Conservation (phyloP, 2,888 invertebrate species). For the Pachydiplax longipennis region DNA sequence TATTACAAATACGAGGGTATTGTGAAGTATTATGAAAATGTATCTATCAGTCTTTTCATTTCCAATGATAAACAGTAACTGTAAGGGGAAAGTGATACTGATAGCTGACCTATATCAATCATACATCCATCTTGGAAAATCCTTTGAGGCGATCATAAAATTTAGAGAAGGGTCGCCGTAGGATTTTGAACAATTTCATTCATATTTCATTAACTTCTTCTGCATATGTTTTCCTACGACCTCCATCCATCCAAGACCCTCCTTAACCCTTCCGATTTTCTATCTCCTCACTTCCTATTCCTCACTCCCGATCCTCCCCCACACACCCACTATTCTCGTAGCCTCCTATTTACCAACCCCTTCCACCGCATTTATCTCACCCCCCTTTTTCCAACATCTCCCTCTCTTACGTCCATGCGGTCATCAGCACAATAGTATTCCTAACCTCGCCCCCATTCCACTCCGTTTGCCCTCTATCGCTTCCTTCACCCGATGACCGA, state of each 20-base stretch:
- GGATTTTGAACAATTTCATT: background rate
- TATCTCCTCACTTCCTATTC: background rate
- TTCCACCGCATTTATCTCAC: background rate
- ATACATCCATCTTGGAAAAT: too few relatives aligned
- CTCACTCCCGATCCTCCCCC: background rate
- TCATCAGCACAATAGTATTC: conserved; percentile 13
- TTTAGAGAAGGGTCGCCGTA: too few relatives aligned
- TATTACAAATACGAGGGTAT: too few relatives aligned
- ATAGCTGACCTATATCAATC: too few relatives aligned
- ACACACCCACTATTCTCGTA: background rate
- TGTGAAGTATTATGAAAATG: too few relatives aligned
- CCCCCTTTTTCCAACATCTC: background rate
- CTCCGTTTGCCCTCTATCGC: background rate
- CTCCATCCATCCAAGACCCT: background rate
- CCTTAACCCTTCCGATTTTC: background rate
- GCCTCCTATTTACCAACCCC: background rate
- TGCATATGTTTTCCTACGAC: background rate
- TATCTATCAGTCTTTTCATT: too few relatives aligned
- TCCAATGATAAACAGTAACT: too few relatives aligned
- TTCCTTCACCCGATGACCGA: background rate
- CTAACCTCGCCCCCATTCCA: background rate
- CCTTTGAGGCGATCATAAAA: too few relatives aligned
- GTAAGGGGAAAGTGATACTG: background rate
- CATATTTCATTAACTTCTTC: background rate
- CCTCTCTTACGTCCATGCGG: background rate